Base-by-base conservation (phyloP, 2,888 invertebrate species). In the Callyntrura sp. region DNA sequence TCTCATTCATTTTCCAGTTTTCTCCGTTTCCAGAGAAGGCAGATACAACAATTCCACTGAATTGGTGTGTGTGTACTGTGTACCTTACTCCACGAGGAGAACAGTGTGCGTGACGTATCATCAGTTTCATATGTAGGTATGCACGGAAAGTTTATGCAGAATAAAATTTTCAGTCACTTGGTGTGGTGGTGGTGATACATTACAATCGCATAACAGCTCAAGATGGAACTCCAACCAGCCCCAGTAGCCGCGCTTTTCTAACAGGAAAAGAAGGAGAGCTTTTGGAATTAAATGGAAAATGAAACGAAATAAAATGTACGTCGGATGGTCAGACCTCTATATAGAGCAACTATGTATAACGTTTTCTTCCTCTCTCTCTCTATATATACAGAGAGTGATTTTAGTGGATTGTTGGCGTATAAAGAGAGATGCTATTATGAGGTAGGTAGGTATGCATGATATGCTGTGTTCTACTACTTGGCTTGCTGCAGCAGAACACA, bases 241-340 rank as follows among this genome's bases (percentile, higher is more conserved):
- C 14, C 14, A 35, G 28, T n/a, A 62, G 25, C 25, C 20, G 17
- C 51, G 1, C 51, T 51, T 51, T 51, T 62, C 20, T 62, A 62
- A 23, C 17, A 17, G 25, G 60, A 62, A 6, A 11, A 68, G 68
- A 28, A 68, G 68, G 62, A 62, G 25, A 62, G 43, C 68, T 35
- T 68, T 11, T 43, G 68, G 68, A 68, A 68, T 68, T 68, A 68
- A 68, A 68, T 68, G 43, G 43, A 68, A 68, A 68, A 68, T 68
- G 68, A 43, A 68, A 68, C 35, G 68, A 9, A 68, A 68, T 35
- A 43, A 35, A 68, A 14, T 43, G 43, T 68, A n/a, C 14, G 17
- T 3, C 23, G 9, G 60, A 23, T 35, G 35, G 35, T 35, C 35
- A 35, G n/a, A 60, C 9, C 17, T n/a, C n/a, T 45, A 70, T 9